A percentile compares a stretch with the other conserved stretches of the same genome.
phyloP scores from a whole-genome alignment of 2,888 invertebrate genomes.

The Tubulanus polymorphus region DNA sequence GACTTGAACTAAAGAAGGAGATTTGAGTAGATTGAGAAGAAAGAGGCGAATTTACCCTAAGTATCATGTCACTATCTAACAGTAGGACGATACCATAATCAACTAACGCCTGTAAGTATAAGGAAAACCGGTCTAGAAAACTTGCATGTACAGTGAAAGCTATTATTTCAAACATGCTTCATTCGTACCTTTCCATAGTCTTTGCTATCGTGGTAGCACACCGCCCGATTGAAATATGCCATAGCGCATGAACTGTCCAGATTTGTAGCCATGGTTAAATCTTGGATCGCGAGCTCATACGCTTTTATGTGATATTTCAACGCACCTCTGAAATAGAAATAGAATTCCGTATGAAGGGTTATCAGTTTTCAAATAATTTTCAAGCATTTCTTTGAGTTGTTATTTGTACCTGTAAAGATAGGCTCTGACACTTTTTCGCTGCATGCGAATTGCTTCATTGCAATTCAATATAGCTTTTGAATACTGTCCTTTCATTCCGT shows the following conservation, averaged over 20 bases:
- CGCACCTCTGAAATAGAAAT: slow-evolving; percentile 47
- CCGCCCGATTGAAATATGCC: slow-evolving; percentile 52
- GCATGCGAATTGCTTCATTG: slow-evolving; percentile 51
- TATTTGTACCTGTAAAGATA: slow-evolving; percentile 48
- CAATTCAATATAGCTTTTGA: slow-evolving; percentile 54
- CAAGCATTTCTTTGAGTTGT: background rate
- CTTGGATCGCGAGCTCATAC: slow-evolving; percentile 48
- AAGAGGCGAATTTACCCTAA: slow-evolving; percentile 33
- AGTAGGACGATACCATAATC: slow-evolving; percentile 53
- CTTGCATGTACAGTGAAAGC: background rate
- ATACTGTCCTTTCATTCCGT: slow-evolving; percentile 45
- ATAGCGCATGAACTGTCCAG: slow-evolving; percentile 48
- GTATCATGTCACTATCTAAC: slow-evolving; percentile 40
- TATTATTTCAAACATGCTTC: background rate
- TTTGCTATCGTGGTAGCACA: slow-evolving; percentile 49
- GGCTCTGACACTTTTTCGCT: slow-evolving; percentile 49
- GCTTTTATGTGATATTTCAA: slow-evolving; percentile 52
- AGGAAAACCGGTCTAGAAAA: background rate
- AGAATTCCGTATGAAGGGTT: background rate
- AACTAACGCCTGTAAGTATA: slow-evolving; percentile 39
- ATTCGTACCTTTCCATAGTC: slow-evolving; percentile 35
- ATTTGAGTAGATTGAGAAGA: background rate
- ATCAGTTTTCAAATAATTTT: background rate
- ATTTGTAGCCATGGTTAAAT: slow-evolving; percentile 45
- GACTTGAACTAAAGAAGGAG: background rate